phyloP scores from a whole-genome alignment of 2,113 vertebrate species.

The Colius striatus region DNA sequence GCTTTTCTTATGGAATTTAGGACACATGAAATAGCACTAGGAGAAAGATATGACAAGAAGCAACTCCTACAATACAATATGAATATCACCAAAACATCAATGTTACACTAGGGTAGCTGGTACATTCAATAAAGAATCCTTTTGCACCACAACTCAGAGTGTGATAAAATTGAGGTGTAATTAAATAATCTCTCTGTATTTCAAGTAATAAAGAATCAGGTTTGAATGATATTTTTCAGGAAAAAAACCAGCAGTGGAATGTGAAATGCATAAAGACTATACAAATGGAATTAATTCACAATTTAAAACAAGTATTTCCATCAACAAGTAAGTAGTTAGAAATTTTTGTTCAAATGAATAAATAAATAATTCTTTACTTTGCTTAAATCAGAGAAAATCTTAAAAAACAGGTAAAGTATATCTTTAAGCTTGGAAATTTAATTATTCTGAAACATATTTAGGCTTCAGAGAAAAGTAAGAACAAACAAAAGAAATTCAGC shows the following conservation, averaged over 20 bases:
- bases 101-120: not conserved
- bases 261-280: not conserved
- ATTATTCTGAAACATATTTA: not conserved
- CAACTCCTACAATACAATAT: not conserved
- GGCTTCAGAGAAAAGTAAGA: not conserved
- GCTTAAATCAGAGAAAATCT: not conserved
- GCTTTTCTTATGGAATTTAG: not conserved
- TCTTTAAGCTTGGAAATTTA: not conserved
- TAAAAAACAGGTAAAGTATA: not conserved
- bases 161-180: not conserved
- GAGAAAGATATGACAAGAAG: not conserved
- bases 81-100: not conserved
- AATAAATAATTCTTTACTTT: not conserved
- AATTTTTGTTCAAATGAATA: not conserved
- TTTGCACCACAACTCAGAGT: not conserved
- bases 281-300: constrained; percentile 1
- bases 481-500: not conserved
- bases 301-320: not conserved
- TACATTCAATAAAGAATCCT: not conserved
- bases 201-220: not conserved
- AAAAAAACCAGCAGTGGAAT: constrained; percentile 26
- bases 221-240: not conserved
- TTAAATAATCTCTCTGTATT: not conserved
- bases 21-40: not conserved
- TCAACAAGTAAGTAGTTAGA: not conserved